Base-by-base conservation (phyloP, 2,888 invertebrate species). In the Mimumesa dahlbomi region DNA sequence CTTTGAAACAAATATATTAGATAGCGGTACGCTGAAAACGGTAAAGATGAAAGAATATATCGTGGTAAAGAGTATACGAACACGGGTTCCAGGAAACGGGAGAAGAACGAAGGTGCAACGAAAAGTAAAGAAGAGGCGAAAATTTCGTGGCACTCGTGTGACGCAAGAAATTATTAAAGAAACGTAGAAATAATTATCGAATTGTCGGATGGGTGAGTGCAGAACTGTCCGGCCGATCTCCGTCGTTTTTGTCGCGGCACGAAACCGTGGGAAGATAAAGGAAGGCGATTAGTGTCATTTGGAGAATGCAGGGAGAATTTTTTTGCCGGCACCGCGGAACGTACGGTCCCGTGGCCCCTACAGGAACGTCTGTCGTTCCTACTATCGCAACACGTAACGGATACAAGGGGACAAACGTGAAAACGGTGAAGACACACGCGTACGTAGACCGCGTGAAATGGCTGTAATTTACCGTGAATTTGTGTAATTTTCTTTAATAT, bases 251-350 rank as follows among this genome's bases (percentile, higher is more conserved):
- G 82, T 79, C 77, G 66, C 72, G 79, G 64, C 76, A 81, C 82
- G 82, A 81, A 85, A 88, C 87, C 88, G 88, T 89, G 89, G 88
- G 88, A 89, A 88, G 88, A 87, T 88, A 89, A 88, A 88, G 87
- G 85, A 85, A 88, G 87, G 85, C 88, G 88, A 89, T 88, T 87
- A 88, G 88, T 87, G 87, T 88, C 88, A 87, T 89, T 88, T 82
- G 86, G 85, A 85, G 88, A 88, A 89, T 87, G 86, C 83, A 79
- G 72, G 73, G 82, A 83, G 70, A 80, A 73, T 79, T 87, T 88
- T 88, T 87, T 85, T 85, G 63, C 57, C 21, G 6, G 19, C 69
- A 61, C 71, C 68, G 75, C 67, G 78, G 77, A 80, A 82, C 82
- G 82, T 73, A 76, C 77, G 73, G 69, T 49, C 57, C 38, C 57